Evolutionary conservation across 2,888 invertebrate genomes (phyloP).

Genomic region (Ecdyonurus torrentis): DNA sequence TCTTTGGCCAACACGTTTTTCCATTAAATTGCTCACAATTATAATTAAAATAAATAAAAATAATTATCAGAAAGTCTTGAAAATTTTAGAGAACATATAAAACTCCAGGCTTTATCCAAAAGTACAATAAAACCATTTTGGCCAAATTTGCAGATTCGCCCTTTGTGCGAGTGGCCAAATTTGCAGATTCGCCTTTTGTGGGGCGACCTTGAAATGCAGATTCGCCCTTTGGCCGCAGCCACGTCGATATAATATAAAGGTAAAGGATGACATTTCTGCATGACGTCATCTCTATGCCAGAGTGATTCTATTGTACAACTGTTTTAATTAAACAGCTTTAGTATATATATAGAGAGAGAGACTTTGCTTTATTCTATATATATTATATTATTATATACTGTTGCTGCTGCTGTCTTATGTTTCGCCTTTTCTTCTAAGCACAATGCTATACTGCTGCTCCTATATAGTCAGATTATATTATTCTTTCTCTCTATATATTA

Average conservation of each 20-base stretch:
- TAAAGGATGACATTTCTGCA: conserved; percentile 3
- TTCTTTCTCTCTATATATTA: background rate
- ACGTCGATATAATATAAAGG: background rate
- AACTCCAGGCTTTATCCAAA: background rate
- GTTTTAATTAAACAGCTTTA: conserved; percentile 4
- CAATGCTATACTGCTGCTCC: background rate
- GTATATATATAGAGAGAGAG: background rate
- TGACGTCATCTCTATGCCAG: background rate
- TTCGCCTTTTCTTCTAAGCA: background rate
- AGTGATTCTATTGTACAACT: conserved; percentile 2
- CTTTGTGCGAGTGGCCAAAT: too few relatives aligned
- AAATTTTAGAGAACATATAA: too few relatives aligned
- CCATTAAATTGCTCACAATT: too few relatives aligned
- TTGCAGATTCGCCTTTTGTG: too few relatives aligned
- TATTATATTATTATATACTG: too few relatives aligned
- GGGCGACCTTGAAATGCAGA: too few relatives aligned
- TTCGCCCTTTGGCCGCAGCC: too few relatives aligned
- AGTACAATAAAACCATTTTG: background rate
- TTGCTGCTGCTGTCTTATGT: background rate
- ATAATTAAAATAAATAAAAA: too few relatives aligned
- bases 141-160: too few relatives aligned
- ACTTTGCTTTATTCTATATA: too few relatives aligned
- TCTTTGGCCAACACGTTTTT: too few relatives aligned
- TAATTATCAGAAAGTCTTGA: background rate
- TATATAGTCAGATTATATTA: background rate